Percentiles rank a stretch among this genome's conserved stretches.
Evolutionary conservation across 2,113 vertebrate genomes (phyloP).

Genomic region (Anarrhichthys ocellatus): DNA sequence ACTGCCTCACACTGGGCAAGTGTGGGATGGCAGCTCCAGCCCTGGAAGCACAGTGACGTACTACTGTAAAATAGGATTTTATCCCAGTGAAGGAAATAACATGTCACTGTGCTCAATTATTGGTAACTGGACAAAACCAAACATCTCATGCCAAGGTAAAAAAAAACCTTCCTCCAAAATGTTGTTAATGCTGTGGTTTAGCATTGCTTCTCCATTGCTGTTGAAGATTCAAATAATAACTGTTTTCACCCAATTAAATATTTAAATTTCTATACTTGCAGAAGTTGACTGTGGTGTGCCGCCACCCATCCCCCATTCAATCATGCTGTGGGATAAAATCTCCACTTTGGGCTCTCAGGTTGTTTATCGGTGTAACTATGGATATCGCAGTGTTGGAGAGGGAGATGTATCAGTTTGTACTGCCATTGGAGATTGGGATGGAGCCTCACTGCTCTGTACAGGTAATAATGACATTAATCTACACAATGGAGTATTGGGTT

Average conservation of each 20-base stretch:
- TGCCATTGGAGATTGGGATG: slow-evolving; percentile 79
- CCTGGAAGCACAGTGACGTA: slow-evolving; percentile 80
- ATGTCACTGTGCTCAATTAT: slow-evolving; percentile 78
- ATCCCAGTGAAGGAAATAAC: slow-evolving; percentile 60
- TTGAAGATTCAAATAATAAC: neutral
- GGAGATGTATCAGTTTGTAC: slow-evolving; percentile 77
- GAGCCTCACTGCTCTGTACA: slow-evolving; percentile 75
- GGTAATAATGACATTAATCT: slow-evolving; percentile 70
- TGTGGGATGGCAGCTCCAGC: slow-evolving; percentile 82
- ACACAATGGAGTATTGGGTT: neutral
- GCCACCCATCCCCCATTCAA: slow-evolving; percentile 55
- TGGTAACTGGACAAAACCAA: slow-evolving; percentile 82
- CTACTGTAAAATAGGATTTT: slow-evolving; percentile 78
- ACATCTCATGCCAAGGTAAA: slow-evolving; percentile 83
- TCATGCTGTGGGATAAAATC: slow-evolving; percentile 67
- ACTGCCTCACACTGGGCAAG: slow-evolving; percentile 78
- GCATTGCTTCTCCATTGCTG: neutral
- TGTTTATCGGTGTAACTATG: slow-evolving; percentile 73
- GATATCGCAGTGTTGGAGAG: slow-evolving; percentile 66
- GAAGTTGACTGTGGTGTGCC: slow-evolving; percentile 75
- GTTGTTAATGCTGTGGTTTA: neutral
- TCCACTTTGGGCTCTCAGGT: slow-evolving; percentile 72
- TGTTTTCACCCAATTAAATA: neutral
- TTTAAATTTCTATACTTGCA: slow-evolving; percentile 56
- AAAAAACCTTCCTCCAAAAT: too few species aligned